Conservation (phyloP, 2,113 vertebrate genomes). For the Ictidomys tridecemlineatus region DNA sequence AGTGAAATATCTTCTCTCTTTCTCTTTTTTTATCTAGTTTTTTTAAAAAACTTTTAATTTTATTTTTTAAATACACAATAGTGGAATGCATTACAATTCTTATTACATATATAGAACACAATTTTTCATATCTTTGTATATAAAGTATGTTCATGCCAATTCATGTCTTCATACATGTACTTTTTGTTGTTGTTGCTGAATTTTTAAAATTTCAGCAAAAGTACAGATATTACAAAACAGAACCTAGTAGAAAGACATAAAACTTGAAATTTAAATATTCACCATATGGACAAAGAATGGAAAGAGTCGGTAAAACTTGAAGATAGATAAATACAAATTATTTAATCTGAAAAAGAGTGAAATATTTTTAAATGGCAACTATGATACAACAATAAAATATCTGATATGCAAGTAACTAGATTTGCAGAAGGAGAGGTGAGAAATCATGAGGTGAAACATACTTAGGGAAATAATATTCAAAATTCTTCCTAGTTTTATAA, state of each 20-base stretch:
- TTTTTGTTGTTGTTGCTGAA: too few relatives aligned
- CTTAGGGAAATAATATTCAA: background rate
- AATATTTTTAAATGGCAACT: background rate
- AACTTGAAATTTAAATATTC: background rate
- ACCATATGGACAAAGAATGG: background rate
- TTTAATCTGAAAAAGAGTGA: constrained; percentile 1
- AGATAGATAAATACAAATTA: background rate
- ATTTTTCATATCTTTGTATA: too few relatives aligned
- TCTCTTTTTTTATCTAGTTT: too few relatives aligned
- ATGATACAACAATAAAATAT: background rate
- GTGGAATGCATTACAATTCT: too few relatives aligned
- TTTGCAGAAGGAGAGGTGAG: background rate
- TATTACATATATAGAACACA: too few relatives aligned
- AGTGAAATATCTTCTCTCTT: background rate
- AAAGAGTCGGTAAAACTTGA: background rate
- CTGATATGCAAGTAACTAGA: background rate
- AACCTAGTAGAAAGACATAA: background rate
- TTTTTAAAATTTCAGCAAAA: constrained; percentile 15
- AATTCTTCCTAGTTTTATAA: background rate
- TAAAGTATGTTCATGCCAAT: too few relatives aligned
- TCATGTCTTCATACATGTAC: too few relatives aligned
- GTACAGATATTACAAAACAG: background rate
- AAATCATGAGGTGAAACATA: background rate
- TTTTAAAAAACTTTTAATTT: too few relatives aligned
- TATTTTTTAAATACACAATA: too few relatives aligned